Evolutionary conservation across 1,140 invertebrate species (phyloP).

Genomic region (Neomicropteryx cornuta): DNA sequence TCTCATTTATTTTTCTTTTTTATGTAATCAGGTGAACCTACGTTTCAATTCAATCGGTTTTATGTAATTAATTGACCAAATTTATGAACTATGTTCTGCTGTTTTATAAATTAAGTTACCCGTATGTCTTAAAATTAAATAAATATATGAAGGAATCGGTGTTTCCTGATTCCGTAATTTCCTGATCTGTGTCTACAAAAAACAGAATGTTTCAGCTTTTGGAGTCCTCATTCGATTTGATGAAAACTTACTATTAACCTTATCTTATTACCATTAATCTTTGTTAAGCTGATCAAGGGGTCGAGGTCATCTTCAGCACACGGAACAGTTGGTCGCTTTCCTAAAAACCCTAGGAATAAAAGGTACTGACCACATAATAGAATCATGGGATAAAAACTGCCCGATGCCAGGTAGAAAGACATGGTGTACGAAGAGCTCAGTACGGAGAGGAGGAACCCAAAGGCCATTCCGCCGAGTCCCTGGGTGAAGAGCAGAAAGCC

Average conservation of each 20-base stretch:
- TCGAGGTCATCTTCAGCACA: neutral
- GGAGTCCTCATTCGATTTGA: no score
- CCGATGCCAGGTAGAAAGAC: conserved; percentile 74
- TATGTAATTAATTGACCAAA: no score
- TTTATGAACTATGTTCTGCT: no score
- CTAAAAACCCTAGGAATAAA: neutral
- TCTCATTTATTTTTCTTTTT: no score
- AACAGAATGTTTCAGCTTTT: no score
- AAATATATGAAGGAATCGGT: no score
- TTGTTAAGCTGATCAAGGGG: neutral
- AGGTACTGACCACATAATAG: conserved; percentile 61
- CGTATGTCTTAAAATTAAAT: no score
- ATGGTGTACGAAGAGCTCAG: conserved; percentile 63
- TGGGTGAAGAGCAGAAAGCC: conserved; percentile 32
- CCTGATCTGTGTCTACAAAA: no score
- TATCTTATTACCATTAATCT: neutral
- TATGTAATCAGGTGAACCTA: no score
- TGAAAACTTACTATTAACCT: neutral
- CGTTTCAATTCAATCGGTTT: no score
- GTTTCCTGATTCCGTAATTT: no score
- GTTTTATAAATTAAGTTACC: no score
- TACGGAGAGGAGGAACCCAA: conserved; percentile 67
- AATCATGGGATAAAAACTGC: conserved; percentile 80
- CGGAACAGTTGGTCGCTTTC: neutral
- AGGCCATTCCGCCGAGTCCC: conserved; percentile 41